Conservation (phyloP, 1,140 invertebrate genomes). For the Frieseomelitta varia region DNA sequence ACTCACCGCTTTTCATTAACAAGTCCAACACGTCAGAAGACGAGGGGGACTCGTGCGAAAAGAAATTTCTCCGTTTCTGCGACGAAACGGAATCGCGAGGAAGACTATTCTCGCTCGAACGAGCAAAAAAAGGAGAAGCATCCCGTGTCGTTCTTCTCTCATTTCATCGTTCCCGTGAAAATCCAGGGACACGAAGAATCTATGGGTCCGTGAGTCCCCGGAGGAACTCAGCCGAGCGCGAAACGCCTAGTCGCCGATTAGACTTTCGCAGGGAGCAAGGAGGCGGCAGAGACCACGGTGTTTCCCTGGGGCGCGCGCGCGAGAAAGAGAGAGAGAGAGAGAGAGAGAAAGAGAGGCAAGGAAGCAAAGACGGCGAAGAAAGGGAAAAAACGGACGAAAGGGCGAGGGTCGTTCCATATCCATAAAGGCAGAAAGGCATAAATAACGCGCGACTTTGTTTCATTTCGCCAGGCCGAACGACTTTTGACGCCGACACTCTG, state of each 20-base stretch:
- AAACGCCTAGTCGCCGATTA: constrained; percentile 54
- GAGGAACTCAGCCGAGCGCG: constrained; percentile 18
- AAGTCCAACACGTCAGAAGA: not conserved
- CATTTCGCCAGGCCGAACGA: constrained; percentile 14
- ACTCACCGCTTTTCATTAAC: not conserved
- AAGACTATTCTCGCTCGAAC: not conserved
- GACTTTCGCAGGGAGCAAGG: constrained; percentile 30
- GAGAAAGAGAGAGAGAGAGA: not conserved
- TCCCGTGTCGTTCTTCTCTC: constrained; percentile 10
- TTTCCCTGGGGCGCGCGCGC: not conserved
- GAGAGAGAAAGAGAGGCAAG: not conserved
- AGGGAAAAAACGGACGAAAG: constrained; percentile 10
- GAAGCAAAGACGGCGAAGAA: not conserved
- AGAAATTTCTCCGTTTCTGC: not conserved
- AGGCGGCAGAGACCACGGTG: not conserved
- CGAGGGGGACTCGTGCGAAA: not conserved
- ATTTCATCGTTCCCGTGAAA: not conserved
- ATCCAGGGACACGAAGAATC: constrained; percentile 8
- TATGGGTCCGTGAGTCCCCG: constrained; percentile 1
- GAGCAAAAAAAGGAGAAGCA: not conserved
- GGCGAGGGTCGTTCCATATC: constrained; percentile 32
- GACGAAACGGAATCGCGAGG: not conserved
- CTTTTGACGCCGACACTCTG: constrained; percentile 1
- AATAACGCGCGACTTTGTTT: constrained; percentile 60
- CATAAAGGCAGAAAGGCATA: constrained; percentile 60